Conservation (phyloP, 2,797 vertebrate species). For the Chlorospingus flavigularis region DNA sequence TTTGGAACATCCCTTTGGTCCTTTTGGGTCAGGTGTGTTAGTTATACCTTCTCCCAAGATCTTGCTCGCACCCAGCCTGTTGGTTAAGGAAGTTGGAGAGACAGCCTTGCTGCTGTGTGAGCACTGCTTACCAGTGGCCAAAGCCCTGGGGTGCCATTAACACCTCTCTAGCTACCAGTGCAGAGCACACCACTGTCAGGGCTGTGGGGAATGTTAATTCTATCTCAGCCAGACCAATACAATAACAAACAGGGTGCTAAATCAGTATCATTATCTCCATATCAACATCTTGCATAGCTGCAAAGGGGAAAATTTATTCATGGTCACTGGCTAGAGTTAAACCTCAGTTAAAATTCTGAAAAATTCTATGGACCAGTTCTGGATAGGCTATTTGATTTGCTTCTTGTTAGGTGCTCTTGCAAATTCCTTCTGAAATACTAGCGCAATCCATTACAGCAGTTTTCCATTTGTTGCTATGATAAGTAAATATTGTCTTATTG, state of each 20-base stretch:
- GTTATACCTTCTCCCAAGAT: not conserved
- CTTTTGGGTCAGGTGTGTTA: not conserved
- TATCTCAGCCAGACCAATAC: not conserved
- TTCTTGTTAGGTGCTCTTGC: not conserved
- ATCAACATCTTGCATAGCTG: not conserved
- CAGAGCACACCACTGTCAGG: not conserved
- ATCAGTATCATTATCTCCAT: not conserved
- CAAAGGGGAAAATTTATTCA: not conserved
- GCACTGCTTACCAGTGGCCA: not conserved
- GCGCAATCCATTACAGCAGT: not conserved
- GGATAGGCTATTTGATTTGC: not conserved
- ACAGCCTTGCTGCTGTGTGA: not conserved
- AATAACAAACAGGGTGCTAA: not conserved
- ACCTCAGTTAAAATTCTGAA: not conserved
- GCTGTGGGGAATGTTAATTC: not conserved
- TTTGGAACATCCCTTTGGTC: not conserved
- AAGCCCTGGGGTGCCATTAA: not conserved
- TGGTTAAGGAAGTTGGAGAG: not conserved
- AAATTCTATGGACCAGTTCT: not conserved
- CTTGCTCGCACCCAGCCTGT: not conserved
- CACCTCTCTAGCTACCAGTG: not conserved
- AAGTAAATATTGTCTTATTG: not conserved
- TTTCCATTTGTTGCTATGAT: not conserved
- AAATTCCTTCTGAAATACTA: not conserved
- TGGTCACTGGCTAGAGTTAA: not conserved